phyloP scores from a whole-genome alignment of 2,113 vertebrate species.

The Mellivora capensis region DNA sequence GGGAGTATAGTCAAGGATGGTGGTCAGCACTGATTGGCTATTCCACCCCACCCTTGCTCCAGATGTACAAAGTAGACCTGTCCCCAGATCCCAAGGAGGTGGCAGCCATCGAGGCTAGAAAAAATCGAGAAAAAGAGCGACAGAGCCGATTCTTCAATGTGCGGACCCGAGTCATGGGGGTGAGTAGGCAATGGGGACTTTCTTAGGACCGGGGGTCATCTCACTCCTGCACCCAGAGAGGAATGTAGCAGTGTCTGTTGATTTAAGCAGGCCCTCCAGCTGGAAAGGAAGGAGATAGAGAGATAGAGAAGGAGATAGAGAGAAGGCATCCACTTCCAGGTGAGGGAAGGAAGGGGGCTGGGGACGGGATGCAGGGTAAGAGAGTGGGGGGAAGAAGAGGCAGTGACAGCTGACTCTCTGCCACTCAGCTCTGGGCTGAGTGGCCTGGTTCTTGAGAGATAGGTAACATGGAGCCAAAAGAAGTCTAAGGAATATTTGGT shows the following conservation, averaged over 20 bases:
- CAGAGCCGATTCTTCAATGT: slow-evolving; percentile 84
- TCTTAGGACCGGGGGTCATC: neutral
- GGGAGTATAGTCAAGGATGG: neutral
- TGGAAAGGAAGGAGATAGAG: neutral
- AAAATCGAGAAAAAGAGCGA: slow-evolving; percentile 82
- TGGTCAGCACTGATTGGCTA: neutral
- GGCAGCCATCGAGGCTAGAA: slow-evolving; percentile 79
- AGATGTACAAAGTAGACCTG: slow-evolving; percentile 83
- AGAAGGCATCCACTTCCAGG: neutral
- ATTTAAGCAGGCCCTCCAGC: neutral
- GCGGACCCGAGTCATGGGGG: slow-evolving; percentile 81
- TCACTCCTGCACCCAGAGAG: neutral
- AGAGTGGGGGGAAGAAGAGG: neutral
- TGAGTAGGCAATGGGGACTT: slow-evolving; percentile 61
- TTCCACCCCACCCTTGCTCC: slow-evolving; percentile 18
- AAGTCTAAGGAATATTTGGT: slow-evolving; percentile 5
- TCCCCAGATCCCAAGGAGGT: slow-evolving; percentile 75
- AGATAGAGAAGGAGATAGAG: neutral
- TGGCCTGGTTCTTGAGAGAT: slow-evolving; percentile 4
- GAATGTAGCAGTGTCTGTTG: neutral
- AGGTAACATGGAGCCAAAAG: neutral
- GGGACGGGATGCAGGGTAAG: neutral
- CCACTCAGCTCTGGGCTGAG: neutral
- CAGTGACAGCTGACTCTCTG: neutral
- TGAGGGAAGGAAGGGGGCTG: neutral